These are phyloP conservation scores for Caenorhabditis sp. DNA, from an alignment of 2,888 invertebrate species.

Conservation along the genomic window DNA sequence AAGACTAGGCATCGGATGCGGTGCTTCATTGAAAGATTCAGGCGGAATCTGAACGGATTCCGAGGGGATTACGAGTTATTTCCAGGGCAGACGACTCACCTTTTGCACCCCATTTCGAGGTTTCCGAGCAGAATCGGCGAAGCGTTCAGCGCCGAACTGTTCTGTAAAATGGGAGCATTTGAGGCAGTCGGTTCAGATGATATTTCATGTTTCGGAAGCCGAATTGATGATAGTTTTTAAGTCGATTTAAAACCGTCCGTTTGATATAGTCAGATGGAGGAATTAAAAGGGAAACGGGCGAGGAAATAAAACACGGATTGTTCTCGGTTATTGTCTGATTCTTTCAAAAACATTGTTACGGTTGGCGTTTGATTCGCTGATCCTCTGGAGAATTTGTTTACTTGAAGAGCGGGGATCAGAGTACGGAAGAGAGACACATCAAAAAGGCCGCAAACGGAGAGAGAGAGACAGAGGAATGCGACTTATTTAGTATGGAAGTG, in stretches of 20 bases:
- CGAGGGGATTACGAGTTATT: too few species aligned
- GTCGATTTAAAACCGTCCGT: constrained; percentile 16
- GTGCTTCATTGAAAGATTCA: constrained; percentile 39
- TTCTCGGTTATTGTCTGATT: constrained; percentile 15
- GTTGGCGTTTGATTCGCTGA: constrained; percentile 35
- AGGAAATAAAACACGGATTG: constrained; percentile 3
- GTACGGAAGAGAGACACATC: background rate
- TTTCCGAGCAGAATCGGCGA: constrained; percentile 44
- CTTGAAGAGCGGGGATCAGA: constrained; percentile 11
- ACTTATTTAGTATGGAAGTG: too few species aligned
- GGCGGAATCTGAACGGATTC: constrained; percentile 29
- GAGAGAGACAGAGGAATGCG: too few species aligned
- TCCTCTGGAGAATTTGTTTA: background rate
- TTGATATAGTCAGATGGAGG: constrained; percentile 2
- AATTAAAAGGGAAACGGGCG: background rate
- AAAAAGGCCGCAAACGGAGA: constrained; percentile 27
- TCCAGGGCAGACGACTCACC: too few species aligned
- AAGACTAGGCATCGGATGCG: constrained; percentile 42
- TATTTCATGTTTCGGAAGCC: constrained; percentile 3
- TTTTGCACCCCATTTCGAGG: constrained; percentile 43
- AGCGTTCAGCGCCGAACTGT: constrained; percentile 45
- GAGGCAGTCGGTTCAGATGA: too few species aligned
- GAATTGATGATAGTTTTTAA: background rate
- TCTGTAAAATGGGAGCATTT: constrained; percentile 27
- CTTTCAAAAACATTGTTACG: constrained; percentile 15